phyloP scores from a whole-genome alignment of 2,113 vertebrate genomes.

The Hyla sarda region DNA sequence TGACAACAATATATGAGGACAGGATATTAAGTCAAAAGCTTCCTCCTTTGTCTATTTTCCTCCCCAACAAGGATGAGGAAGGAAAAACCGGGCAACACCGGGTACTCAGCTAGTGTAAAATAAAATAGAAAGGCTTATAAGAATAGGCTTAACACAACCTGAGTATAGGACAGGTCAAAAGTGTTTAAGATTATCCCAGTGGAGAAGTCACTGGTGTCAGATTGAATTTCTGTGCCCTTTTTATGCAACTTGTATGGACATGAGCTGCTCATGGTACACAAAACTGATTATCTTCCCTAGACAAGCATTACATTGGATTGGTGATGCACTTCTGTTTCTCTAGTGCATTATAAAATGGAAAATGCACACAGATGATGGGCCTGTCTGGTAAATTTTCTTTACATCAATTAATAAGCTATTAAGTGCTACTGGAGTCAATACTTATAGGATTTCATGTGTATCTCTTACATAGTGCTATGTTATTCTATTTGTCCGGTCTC shows the following conservation, averaged over 20 bases:
- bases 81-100: no score
- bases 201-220: constrained; percentile 24
- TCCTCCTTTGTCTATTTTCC: no score
- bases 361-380: constrained; percentile 1
- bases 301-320: neutral
- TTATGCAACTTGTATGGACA: constrained; percentile 7
- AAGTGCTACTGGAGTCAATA: neutral
- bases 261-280: neutral
- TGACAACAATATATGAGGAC: no score
- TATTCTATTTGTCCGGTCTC: neutral
- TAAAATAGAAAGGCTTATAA: neutral
- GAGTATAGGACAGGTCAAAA: constrained; percentile 12
- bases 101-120: no score
- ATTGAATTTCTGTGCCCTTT: neutral
- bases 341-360: constrained; percentile 14
- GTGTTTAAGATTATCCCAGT: constrained; percentile 42
- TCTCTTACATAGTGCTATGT: neutral
- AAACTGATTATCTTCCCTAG: constrained; percentile 15
- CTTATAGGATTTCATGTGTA: constrained; percentile 19
- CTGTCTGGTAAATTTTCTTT: neutral
- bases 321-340: neutral
- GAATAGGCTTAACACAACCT: neutral
- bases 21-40: no score
- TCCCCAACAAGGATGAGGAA: no score
- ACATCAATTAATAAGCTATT: constrained; percentile 23